phyloP scores from a whole-genome alignment of 1,140 invertebrate species.

The Xylocopa sonorina region DNA sequence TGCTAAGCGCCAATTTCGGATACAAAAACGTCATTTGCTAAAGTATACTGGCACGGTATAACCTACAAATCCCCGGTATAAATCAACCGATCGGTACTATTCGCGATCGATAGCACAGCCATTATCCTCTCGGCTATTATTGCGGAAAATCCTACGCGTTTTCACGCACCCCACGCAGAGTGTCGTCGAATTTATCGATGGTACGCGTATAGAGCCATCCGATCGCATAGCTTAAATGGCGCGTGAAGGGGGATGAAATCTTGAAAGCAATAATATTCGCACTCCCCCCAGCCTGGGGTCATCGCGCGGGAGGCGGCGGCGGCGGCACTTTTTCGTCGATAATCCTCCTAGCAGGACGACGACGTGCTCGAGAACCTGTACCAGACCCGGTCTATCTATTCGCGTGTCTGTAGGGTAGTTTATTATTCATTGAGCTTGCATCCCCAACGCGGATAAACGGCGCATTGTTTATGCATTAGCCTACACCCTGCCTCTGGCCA shows the following conservation, averaged over 20 bases:
- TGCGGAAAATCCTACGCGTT: not conserved
- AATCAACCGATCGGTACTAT: not conserved
- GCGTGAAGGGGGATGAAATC: conserved; percentile 43
- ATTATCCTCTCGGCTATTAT: conserved; percentile 3
- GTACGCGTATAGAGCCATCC: not conserved
- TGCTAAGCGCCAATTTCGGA: not conserved
- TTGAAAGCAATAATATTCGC: conserved; percentile 66
- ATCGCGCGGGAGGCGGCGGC: conserved; percentile 40
- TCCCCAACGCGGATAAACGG: conserved; percentile 72
- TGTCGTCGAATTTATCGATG: conserved; percentile 13
- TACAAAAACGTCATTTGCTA: not conserved
- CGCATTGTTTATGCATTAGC: conserved; percentile 77
- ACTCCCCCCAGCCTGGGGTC: conserved; percentile 18
- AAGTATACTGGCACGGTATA: not conserved
- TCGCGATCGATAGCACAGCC: not conserved
- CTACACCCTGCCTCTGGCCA: conserved; percentile 52
- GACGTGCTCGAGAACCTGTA: conserved; percentile 29
- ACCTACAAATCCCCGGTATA: not conserved
- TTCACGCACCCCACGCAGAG: not conserved
- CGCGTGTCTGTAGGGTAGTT: conserved; percentile 69
- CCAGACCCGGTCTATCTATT: conserved; percentile 63
- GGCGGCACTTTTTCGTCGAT: conserved; percentile 70
- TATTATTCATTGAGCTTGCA: conserved; percentile 75
- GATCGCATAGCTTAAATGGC: not conserved
- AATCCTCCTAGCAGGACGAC: conserved; percentile 64